These are phyloP conservation scores for Hesperia comma DNA, from an alignment of 2,888 invertebrate genomes.

Conservation along the genomic window DNA sequence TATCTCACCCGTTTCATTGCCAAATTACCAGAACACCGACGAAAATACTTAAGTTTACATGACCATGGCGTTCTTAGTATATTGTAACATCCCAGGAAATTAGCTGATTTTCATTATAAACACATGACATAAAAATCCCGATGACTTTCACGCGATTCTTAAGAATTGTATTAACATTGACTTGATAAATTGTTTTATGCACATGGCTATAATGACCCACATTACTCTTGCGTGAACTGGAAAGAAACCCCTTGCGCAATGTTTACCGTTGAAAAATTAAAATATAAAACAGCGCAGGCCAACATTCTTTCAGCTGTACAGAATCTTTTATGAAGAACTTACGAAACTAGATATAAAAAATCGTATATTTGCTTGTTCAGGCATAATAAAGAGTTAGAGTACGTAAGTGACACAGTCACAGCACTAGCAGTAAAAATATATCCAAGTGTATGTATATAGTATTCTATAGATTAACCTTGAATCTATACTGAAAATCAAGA, in stretches of 20 bases:
- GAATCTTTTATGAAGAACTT: slow-evolving; percentile 25
- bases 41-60: slow-evolving; percentile 70
- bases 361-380: slow-evolving; percentile 10
- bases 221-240: slow-evolving; percentile 60
- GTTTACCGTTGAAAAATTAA: slow-evolving; percentile 56
- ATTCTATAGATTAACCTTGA: slow-evolving; percentile 48
- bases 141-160: neutral
- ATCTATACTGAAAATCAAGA: slow-evolving; percentile 52
- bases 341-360: slow-evolving; percentile 25
- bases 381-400: slow-evolving; percentile 15
- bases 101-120: slow-evolving; percentile 26
- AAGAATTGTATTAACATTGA: neutral
- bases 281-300: slow-evolving; percentile 29
- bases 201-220: slow-evolving; percentile 60
- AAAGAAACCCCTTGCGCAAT: slow-evolving; percentile 62
- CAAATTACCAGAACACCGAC: slow-evolving; percentile 67
- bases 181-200: slow-evolving; percentile 31
- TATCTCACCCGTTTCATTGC: slow-evolving; percentile 58
- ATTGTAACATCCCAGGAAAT: slow-evolving; percentile 41
- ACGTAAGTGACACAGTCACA: slow-evolving; percentile 1
- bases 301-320: slow-evolving; percentile 15
- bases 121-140: slow-evolving; percentile 4
- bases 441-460: slow-evolving; percentile 4
- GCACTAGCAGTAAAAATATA: neutral
- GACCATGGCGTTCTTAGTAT: slow-evolving; percentile 65